Evolutionary conservation across 2,797 vertebrate species (phyloP).

Genomic region (Tokudaia tokunoshimensis): DNA sequence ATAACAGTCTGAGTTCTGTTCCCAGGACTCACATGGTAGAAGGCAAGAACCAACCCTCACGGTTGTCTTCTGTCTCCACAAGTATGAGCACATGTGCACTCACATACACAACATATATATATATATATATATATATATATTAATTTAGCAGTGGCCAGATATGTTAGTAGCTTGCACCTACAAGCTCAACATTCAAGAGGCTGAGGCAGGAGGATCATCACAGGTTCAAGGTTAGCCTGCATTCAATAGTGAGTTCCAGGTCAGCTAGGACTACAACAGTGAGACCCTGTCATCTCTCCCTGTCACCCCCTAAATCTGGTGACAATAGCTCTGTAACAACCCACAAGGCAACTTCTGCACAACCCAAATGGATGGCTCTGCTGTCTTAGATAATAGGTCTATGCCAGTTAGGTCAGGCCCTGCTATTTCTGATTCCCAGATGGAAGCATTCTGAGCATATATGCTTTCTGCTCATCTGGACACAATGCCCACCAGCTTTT

Average conservation of each 20-base stretch:
- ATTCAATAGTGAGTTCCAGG: neutral
- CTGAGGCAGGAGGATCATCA: neutral
- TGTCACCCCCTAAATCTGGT: neutral
- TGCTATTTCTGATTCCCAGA: neutral
- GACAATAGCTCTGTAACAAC: neutral
- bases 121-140: no score
- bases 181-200: neutral
- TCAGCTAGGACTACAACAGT: neutral
- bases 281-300: neutral
- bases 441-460: neutral
- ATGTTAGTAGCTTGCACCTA: no score
- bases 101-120: neutral
- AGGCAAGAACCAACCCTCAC: neutral
- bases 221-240: neutral
- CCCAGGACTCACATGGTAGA: neutral
- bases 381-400: neutral
- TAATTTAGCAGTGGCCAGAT: neutral
- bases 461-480: neutral
- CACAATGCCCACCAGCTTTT: neutral
- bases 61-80: neutral
- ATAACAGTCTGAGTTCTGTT: neutral
- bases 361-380: neutral
- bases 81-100: no score
- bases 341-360: accelerated
- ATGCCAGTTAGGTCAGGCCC: neutral